phyloP scores from a whole-genome alignment of 2,888 invertebrate genomes.

The Synergus laeviventris region DNA sequence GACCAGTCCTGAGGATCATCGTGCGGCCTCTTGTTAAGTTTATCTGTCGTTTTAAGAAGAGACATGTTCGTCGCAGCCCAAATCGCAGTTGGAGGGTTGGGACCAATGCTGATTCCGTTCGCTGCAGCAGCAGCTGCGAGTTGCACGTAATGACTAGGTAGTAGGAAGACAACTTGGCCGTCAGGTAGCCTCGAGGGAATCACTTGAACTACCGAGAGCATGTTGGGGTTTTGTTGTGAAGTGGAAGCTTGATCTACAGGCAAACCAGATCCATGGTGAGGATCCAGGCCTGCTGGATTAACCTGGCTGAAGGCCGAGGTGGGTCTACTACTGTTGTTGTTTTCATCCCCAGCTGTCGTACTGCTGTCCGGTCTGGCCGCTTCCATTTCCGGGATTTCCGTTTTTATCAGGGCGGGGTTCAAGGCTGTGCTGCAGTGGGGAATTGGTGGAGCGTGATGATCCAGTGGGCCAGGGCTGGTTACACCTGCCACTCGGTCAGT shows the following conservation, averaged over 20 bases:
- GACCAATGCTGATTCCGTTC: slow-evolving; percentile 74
- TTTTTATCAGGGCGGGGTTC: slow-evolving; percentile 59
- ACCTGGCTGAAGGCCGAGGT: slow-evolving; percentile 70
- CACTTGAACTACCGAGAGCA: slow-evolving; percentile 76
- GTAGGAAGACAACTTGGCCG: slow-evolving; percentile 80
- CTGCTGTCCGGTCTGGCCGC: slow-evolving; percentile 74
- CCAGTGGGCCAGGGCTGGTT: slow-evolving; percentile 68
- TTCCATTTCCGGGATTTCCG: slow-evolving; percentile 66
- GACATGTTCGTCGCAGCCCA: slow-evolving; percentile 75
- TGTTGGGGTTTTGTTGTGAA: slow-evolving; percentile 71
- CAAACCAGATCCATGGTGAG: slow-evolving; percentile 60
- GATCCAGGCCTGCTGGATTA: slow-evolving; percentile 62
- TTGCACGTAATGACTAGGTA: slow-evolving; percentile 81
- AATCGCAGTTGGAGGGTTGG: slow-evolving; percentile 73
- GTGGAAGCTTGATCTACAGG: slow-evolving; percentile 60
- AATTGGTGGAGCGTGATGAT: slow-evolving; percentile 70
- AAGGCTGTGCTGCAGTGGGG: slow-evolving; percentile 74
- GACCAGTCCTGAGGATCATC: slow-evolving; percentile 69
- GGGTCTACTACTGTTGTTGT: slow-evolving; percentile 75
- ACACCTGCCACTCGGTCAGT: slow-evolving; percentile 69
- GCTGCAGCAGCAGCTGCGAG: slow-evolving; percentile 78
- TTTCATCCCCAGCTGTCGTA: slow-evolving; percentile 75
- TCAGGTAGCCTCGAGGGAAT: slow-evolving; percentile 79
- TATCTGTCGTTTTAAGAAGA: slow-evolving; percentile 72
- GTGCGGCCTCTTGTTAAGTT: slow-evolving; percentile 70